Conservation (phyloP, 2,113 vertebrate species). For the Odobenus rosmarus region DNA sequence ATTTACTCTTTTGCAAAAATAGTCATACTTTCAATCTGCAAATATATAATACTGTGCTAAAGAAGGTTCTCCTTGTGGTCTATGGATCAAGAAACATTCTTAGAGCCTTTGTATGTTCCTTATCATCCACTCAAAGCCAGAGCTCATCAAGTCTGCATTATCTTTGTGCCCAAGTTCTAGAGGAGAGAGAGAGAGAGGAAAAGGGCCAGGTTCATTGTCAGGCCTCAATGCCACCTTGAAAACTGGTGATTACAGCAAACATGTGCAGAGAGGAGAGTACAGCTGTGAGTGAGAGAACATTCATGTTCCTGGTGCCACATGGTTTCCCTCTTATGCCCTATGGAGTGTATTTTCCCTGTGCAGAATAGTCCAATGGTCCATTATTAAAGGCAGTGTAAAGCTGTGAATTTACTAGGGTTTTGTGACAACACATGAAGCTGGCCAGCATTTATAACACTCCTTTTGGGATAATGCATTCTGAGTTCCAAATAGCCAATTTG, state of each 20-base stretch:
- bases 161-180: not conserved
- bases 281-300: not conserved
- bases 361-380: not conserved
- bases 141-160: not conserved
- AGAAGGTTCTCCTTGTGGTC: not conserved
- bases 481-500: constrained; percentile 55
- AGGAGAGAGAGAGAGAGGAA: not conserved
- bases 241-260: not conserved
- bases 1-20: not conserved
- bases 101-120: not conserved
- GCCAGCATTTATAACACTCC: constrained; percentile 18
- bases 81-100: not conserved
- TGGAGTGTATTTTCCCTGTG: constrained; percentile 5
- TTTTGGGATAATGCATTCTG: constrained; percentile 42
- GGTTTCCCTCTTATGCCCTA: not conserved
- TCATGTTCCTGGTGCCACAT: not conserved
- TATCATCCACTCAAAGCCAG: not conserved
- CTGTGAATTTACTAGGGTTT: constrained; percentile 21
- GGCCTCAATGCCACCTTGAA: not conserved
- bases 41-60: not conserved
- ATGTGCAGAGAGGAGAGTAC: not conserved
- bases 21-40: not conserved
- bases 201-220: not conserved
- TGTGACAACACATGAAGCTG: not conserved
- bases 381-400: constrained; percentile 19